Percentiles rank a stretch among this genome's conserved stretches.
Conservation (phyloP, 2,888 invertebrate genomes). For the Seira musarum region DNA sequence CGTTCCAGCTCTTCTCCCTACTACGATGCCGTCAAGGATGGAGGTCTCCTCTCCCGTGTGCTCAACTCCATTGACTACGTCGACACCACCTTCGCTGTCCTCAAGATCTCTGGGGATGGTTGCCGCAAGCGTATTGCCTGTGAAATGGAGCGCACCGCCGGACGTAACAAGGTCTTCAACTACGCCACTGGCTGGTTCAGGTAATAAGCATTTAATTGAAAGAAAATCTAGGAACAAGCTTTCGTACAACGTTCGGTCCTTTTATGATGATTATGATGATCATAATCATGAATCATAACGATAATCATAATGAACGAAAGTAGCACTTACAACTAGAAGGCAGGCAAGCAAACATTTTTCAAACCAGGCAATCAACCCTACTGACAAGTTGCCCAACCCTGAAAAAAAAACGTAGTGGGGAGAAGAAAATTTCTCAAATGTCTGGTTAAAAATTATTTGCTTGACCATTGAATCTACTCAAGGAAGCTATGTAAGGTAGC, state of each 20-base stretch:
- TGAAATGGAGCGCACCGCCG: slow-evolving; percentile 70
- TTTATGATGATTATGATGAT: not conserved
- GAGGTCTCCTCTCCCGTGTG: slow-evolving; percentile 69
- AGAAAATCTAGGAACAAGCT: not conserved
- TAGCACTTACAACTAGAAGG: slow-evolving; percentile 32
- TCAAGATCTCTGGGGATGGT: slow-evolving; percentile 70
- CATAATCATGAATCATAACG: slow-evolving; percentile 11
- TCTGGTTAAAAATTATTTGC: slow-evolving; percentile 35
- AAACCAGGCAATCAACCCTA: slow-evolving; percentile 33
- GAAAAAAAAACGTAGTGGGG: slow-evolving; percentile 17
- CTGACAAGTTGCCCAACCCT: slow-evolving; percentile 56
- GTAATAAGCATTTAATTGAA: slow-evolving; percentile 48
- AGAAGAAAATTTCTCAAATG: slow-evolving; percentile 55
- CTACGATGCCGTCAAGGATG: slow-evolving; percentile 70
- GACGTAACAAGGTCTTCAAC: slow-evolving; percentile 70
- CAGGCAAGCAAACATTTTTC: not conserved
- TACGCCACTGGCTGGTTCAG: slow-evolving; percentile 70
- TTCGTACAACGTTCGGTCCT: not conserved
- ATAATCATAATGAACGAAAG: slow-evolving; percentile 49
- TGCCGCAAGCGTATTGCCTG: slow-evolving; percentile 70
- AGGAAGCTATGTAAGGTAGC: not conserved
- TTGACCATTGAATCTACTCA: not conserved
- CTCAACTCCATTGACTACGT: slow-evolving; percentile 70
- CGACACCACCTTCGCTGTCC: slow-evolving; percentile 70
- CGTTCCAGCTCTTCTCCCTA: slow-evolving; percentile 69